Evolutionary conservation across 2,113 vertebrate species (phyloP), one percentile per base, ranked within the genome.

Genomic region (Sarotherodon lohbergeri): DNA sequence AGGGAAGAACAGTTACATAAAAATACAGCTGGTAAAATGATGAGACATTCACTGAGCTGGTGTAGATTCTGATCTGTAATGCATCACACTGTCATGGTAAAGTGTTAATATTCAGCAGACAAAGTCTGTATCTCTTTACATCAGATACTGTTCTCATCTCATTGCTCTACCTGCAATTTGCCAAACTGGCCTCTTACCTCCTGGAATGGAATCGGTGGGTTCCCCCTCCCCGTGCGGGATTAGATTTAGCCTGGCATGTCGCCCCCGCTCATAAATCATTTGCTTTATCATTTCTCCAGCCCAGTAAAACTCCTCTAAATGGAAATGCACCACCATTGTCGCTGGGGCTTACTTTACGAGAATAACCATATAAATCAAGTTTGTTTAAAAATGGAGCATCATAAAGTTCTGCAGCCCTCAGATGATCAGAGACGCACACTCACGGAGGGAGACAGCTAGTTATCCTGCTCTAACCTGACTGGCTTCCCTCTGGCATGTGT

Each of bases 221-320:
- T 2, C 48, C 50, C 79, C 82, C 27, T 55, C 27, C 13, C 17
- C 39, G 6, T 80, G 80, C 29, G 9, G 85, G 83, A 92, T 93
- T 86, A 90, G 63, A 89, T 94, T 94, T 87, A 92, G 83, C 83
- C 84, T 78, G 80, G 50, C 89, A 61, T 85, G 81, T 85, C 10
- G 50, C 85, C 82, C 59, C 56, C 2, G 3, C 88, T 91, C 92
- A 94, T 95, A 95, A 95, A 96, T 95, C 94, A 95, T 84, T 81
- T 8, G 54, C 86, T 92, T 92, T 93, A 94, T 92, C 91, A 92
- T 89, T 89, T 88, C 83, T 91, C 48, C 88, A 36, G 80, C 90
- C 59, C 89, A 90, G 83, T 91, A 93, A 94, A 95, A 91, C 83
- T 90, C 88, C 90, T 96, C 92, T 94, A 95, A 94, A 96, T 95